Percentiles rank a stretch among this genome's conserved stretches.
Conservation (phyloP, 2,888 invertebrate species). For the Dione vanillae region DNA sequence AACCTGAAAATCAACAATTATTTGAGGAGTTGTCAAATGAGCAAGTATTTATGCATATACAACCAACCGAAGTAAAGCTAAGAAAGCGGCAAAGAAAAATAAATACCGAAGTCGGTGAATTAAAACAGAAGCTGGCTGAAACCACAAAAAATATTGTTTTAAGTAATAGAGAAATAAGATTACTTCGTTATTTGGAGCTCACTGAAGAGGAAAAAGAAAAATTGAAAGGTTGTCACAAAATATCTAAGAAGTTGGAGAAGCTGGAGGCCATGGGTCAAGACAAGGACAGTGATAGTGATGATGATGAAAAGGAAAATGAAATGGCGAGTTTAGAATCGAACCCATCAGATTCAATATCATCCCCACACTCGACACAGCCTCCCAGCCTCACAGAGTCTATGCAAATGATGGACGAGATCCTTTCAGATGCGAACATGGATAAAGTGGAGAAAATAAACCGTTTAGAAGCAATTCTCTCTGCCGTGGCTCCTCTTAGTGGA, state of each 20-base stretch:
- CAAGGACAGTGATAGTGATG: slow-evolving; percentile 90
- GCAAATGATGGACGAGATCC: slow-evolving; percentile 94
- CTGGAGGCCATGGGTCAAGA: slow-evolving; percentile 92
- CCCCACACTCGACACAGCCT: slow-evolving; percentile 90
- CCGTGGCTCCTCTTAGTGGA: slow-evolving; percentile 89
- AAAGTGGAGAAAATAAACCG: slow-evolving; percentile 93
- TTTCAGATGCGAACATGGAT: slow-evolving; percentile 92
- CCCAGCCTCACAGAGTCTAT: slow-evolving; percentile 94
- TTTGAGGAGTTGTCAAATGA: slow-evolving; percentile 94
- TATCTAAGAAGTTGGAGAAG: slow-evolving; percentile 95
- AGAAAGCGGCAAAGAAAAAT: slow-evolving; percentile 95
- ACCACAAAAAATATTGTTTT: slow-evolving; percentile 94
- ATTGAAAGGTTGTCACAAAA: slow-evolving; percentile 94
- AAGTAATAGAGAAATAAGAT: slow-evolving; percentile 95
- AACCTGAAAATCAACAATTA: slow-evolving; percentile 87
- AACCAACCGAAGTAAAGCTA: slow-evolving; percentile 92
- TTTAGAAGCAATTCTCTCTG: slow-evolving; percentile 92
- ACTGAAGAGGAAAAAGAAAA: slow-evolving; percentile 97
- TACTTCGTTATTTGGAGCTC: slow-evolving; percentile 94
- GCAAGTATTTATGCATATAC: slow-evolving; percentile 93
- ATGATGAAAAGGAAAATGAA: slow-evolving; percentile 89
- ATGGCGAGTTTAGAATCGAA: slow-evolving; percentile 92
- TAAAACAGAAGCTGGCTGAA: slow-evolving; percentile 91
- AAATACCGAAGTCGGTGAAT: slow-evolving; percentile 94
- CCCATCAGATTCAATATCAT: slow-evolving; percentile 90